Evolutionary conservation across 1,140 invertebrate species (phyloP).

Genomic region (Pseudomyrmex dendroicus): DNA sequence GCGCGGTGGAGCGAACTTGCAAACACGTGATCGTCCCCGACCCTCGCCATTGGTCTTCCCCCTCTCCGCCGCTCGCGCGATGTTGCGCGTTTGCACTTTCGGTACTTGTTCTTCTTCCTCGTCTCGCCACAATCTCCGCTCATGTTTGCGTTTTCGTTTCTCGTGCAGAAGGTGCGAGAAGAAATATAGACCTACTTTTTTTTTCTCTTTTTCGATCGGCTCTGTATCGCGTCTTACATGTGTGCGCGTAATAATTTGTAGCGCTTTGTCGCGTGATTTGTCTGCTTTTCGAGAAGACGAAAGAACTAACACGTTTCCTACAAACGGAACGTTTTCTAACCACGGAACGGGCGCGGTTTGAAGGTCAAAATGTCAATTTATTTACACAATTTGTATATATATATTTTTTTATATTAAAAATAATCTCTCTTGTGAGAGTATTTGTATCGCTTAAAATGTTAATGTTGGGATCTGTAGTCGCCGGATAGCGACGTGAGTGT

Average conservation of each 20-base stretch:
- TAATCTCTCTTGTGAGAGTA: too few species aligned
- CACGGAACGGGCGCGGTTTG: not conserved
- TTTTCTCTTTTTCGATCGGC: constrained; percentile 7
- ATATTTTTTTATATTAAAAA: too few species aligned
- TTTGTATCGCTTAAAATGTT: too few species aligned
- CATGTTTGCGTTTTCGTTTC: too few species aligned
- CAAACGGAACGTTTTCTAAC: too few species aligned
- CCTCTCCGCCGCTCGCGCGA: not conserved
- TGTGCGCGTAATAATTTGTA: not conserved
- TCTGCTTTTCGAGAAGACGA: not conserved
- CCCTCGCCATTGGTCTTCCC: constrained; percentile 43
- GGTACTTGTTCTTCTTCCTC: not conserved
- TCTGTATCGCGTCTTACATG: constrained; percentile 1
- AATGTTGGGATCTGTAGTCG: not conserved
- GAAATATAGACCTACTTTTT: not conserved
- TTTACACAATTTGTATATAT: too few species aligned
- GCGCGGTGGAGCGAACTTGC: not conserved
- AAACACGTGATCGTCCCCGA: constrained; percentile 37
- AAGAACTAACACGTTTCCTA: too few species aligned
- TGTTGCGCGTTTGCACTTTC: not conserved
- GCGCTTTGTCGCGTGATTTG: not conserved
- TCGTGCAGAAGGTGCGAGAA: not conserved
- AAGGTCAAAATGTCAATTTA: not conserved
- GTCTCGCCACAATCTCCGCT: not conserved
- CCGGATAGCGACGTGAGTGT: constrained; percentile 59